A percentile compares a stretch with the other conserved stretches of the same genome.
phyloP scores from a whole-genome alignment of 2,888 invertebrate species.

The Lasioglossum leucozonium region DNA sequence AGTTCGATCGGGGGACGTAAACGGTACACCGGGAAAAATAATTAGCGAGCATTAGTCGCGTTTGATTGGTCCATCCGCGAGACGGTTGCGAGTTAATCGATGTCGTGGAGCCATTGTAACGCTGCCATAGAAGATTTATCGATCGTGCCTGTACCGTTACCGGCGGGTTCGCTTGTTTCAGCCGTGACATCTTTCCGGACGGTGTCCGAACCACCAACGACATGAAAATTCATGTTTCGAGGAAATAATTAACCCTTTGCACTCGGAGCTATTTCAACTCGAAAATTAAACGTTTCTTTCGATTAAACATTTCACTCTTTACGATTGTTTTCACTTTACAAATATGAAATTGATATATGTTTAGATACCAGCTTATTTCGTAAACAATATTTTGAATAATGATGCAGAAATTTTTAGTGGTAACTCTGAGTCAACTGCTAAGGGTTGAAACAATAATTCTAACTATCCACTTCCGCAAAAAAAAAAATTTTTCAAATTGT shows the following conservation, averaged over 20 bases:
- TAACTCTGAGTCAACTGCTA: too few species aligned
- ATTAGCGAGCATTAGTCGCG: background rate
- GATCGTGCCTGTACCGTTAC: background rate
- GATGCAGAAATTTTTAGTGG: too few species aligned
- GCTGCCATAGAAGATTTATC: conserved; percentile 1
- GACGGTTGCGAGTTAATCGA: background rate
- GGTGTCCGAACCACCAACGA: background rate
- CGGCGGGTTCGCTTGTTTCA: background rate
- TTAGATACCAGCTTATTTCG: too few species aligned
- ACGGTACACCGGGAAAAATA: conserved; percentile 6
- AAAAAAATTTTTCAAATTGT: too few species aligned
- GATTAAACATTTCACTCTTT: too few species aligned
- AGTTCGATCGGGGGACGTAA: background rate
- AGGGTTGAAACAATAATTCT: background rate
- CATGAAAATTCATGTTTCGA: background rate
- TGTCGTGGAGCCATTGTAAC: background rate
- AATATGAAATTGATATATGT: too few species aligned
- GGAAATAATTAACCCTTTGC: background rate
- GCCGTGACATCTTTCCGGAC: background rate
- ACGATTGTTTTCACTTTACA: too few species aligned
- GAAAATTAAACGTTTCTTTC: too few species aligned
- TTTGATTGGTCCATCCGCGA: background rate
- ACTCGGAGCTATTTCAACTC: too few species aligned
- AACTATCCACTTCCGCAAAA: too few species aligned
- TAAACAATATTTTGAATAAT: too few species aligned